Base-by-base conservation (phyloP, 2,113 vertebrate genomes). In the Mesembrinibis cayennensis region DNA sequence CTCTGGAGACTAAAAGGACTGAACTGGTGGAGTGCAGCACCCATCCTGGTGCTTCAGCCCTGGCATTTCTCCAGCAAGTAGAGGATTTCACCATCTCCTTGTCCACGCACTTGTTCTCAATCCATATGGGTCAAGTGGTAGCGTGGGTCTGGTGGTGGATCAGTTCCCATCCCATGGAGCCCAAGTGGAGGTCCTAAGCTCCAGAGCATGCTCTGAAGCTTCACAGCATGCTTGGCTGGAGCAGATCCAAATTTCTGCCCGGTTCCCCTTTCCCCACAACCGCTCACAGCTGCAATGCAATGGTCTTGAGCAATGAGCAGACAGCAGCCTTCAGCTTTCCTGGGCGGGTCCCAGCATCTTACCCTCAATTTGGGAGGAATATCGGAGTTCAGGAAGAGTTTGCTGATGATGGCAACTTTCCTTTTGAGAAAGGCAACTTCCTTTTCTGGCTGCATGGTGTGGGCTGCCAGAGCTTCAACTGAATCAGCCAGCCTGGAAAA, bases 321-420 rank as follows among this genome's bases (percentile, higher is more conserved):
- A 13, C 27, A 71, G 71, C 55, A 59, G 71, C 26, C 62, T 56
- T 45, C 71, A 81, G 71, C 76, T 34, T 74, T 89, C 77, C 83
- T 61, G 62, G 80, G 70, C 2, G 4, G 69, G 16, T 38, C 62
- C 40, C 42, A 40, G 47, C 25, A 45, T 73, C 97, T 97, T 91
- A 98, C 98, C 98, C 95, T 83, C 69, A 98, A 66, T 79, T 30
- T 98, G 11, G 98, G 98, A 32, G 96, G 95, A 20, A 96, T 34
- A 3, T 98, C 96, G 0, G 97, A 98, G 40, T 96, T 55, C 87
- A 98, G 88, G 89, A 96, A 98, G 44, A 98, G 91, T 63, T 82
- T 97, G n/a, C 59, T 47, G 95, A 98, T 98, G 53, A 98, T 87
- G 42, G 66, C n/a, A 10, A 80, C 56, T 91, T 98, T 98, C 77